Evolutionary conservation across 2,113 vertebrate genomes (phyloP).

Genomic region (Neoarius graeffei): DNA sequence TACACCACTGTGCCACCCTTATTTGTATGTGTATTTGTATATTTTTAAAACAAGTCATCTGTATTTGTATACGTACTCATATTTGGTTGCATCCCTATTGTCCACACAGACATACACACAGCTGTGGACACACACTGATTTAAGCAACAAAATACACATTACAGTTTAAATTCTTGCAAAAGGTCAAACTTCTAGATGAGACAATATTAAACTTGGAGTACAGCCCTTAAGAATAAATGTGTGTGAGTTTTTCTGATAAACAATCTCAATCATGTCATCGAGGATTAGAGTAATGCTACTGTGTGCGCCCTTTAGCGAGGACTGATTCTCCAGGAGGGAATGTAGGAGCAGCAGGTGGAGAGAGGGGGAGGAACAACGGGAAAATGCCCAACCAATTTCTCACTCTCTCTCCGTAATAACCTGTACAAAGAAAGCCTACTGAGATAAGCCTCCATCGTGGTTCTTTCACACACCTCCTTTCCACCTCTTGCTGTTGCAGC

Average conservation of each 20-base stretch:
- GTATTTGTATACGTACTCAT: neutral
- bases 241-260: constrained; percentile 43
- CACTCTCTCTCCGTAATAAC: neutral
- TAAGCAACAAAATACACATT: neutral
- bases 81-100: neutral
- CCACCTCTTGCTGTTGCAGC: constrained; percentile 12
- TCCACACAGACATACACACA: constrained; percentile 2
- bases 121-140: neutral
- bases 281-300: constrained; percentile 54
- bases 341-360: constrained; percentile 25
- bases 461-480: neutral
- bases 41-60: neutral
- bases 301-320: constrained; percentile 35
- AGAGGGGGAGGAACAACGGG: neutral
- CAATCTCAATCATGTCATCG: constrained; percentile 46
- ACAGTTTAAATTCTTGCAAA: neutral
- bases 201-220: neutral
- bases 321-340: constrained; percentile 7
- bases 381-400: constrained; percentile 9
- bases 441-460: neutral
- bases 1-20: too few relatives aligned
- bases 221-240: constrained; percentile 41
- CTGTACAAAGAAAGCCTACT: neutral
- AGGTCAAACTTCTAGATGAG: neutral
- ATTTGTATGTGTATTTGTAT: neutral